Evolutionary conservation across 2,888 invertebrate species (phyloP).

Genomic region (Epicampocera succincta): DNA sequence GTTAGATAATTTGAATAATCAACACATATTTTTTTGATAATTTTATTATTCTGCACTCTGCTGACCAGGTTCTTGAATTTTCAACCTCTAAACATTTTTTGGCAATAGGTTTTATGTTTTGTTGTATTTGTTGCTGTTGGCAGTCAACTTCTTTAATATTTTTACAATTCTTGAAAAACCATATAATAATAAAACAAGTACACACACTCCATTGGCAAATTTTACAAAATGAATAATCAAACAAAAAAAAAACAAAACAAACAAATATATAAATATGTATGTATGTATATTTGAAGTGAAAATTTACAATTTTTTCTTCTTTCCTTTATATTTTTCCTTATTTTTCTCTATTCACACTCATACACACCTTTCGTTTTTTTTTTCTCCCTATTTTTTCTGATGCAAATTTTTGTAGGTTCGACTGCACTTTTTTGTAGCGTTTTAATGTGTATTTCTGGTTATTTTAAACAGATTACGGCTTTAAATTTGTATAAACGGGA

Average conservation of each 20-base stretch:
- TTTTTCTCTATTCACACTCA: constrained; percentile 60
- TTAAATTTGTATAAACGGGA: constrained; percentile 33
- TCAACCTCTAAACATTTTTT: constrained; percentile 30
- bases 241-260: constrained; percentile 37
- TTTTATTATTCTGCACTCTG: constrained; percentile 26
- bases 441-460: constrained; percentile 18
- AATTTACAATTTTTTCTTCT: constrained; percentile 16
- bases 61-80: constrained; percentile 4
- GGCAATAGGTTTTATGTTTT: constrained; percentile 5
- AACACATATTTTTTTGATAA: no score
- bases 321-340: constrained; percentile 16
- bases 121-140: not conserved
- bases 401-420: constrained; percentile 34
- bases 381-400: constrained; percentile 37
- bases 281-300: constrained; percentile 12
- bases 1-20: no score
- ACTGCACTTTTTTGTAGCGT: constrained; percentile 21
- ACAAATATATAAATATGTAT: constrained; percentile 16
- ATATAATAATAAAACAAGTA: constrained; percentile 8
- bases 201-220: not conserved
- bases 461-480: constrained; percentile 8
- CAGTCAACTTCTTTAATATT: not conserved
- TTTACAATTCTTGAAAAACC: not conserved
- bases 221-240: constrained; percentile 18
- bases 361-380: constrained; percentile 62